phyloP scores from a whole-genome alignment of 2,888 invertebrate species.

The Plagodis dolabraria region DNA sequence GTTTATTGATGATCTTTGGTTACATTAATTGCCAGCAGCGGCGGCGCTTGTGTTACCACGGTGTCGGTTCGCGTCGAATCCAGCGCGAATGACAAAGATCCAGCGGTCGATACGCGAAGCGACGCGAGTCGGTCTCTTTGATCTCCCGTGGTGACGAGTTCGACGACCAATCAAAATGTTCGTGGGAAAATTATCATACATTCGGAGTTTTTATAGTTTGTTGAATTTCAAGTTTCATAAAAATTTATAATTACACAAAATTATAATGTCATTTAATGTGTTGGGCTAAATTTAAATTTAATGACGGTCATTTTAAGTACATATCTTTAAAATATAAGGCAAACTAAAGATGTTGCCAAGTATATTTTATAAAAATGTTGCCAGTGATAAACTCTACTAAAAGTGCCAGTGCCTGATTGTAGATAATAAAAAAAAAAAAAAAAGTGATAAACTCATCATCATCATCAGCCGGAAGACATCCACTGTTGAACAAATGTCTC shows the following conservation, averaged over 20 bases:
- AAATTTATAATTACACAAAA: not conserved
- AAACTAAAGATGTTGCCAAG: too few relatives aligned
- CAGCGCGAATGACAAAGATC: constrained; percentile 80
- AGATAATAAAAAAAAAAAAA: too few relatives aligned
- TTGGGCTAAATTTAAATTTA: too few relatives aligned
- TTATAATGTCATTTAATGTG: too few relatives aligned
- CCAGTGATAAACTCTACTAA: too few relatives aligned
- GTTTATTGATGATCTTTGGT: constrained; percentile 83
- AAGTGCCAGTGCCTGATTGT: too few relatives aligned
- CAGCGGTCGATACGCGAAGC: constrained; percentile 64
- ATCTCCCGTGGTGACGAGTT: constrained; percentile 67
- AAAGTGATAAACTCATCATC: too few relatives aligned
- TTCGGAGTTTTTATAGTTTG: constrained; percentile 4
- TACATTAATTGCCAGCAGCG: constrained; percentile 81
- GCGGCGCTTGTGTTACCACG: constrained; percentile 59
- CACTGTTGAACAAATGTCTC: too few relatives aligned
- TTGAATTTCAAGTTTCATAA: constrained; percentile 8
- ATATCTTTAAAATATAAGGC: too few relatives aligned
- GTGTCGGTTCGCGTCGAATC: constrained; percentile 63
- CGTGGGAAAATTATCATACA: constrained; percentile 45
- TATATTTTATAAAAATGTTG: too few relatives aligned
- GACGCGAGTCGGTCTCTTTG: constrained; percentile 70
- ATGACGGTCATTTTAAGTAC: too few relatives aligned
- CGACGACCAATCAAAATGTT: constrained; percentile 77
- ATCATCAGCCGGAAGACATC: too few relatives aligned